These are phyloP conservation scores for Tipula unca DNA, from an alignment of 2,888 invertebrate species.

Conservation along the genomic window DNA sequence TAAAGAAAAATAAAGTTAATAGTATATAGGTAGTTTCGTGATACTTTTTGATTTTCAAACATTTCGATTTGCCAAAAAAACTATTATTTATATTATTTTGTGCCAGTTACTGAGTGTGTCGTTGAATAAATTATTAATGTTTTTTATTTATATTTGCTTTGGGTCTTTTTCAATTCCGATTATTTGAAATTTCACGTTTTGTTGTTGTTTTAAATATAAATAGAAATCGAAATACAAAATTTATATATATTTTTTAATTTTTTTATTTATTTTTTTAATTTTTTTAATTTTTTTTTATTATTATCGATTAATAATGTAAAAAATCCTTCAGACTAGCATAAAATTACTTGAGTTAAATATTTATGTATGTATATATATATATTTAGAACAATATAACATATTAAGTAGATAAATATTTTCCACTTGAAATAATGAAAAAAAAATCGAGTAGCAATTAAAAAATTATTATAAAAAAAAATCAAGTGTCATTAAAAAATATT, in stretches of 20 bases:
- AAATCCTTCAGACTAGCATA: neutral
- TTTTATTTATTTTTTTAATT: neutral
- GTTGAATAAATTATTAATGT: neutral
- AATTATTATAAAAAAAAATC: constrained; percentile 10
- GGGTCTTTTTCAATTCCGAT: neutral
- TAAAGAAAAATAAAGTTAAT: neutral
- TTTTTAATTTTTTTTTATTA: neutral
- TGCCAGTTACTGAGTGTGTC: constrained; percentile 14
- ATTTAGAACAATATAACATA: neutral
- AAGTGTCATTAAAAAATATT: neutral
- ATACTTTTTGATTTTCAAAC: neutral
- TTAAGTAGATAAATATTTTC: constrained; percentile 9
- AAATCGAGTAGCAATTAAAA: constrained; percentile 9
- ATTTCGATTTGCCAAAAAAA: constrained; percentile 8
- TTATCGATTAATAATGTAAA: neutral
- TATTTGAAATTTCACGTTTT: neutral
- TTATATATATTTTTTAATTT: neutral
- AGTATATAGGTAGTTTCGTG: neutral
- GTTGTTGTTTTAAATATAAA: neutral
- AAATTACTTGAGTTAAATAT: neutral
- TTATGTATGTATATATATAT: constrained; percentile 14
- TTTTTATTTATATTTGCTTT: neutral
- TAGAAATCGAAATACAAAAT: constrained; percentile 3
- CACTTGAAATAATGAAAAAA: constrained; percentile 14
- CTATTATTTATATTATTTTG: constrained; percentile 14